Percentiles rank a stretch among this genome's conserved stretches.
phyloP scores from a whole-genome alignment of 2,113 vertebrate species.

The Sebastes schlegelii region DNA sequence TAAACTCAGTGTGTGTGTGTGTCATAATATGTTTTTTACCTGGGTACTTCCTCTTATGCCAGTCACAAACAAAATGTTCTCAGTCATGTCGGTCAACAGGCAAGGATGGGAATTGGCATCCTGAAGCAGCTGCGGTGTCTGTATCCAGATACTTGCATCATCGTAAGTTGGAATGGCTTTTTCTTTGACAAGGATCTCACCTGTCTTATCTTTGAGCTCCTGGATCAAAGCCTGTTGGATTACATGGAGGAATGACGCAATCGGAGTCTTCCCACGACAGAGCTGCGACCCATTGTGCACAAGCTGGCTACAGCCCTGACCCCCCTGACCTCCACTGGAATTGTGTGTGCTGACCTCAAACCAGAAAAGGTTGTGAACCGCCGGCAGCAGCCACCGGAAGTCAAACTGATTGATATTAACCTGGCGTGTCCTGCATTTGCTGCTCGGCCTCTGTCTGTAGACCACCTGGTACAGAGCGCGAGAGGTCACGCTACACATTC shows the following conservation, averaged over 20 bases:
- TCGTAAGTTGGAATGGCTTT: neutral
- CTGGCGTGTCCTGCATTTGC: neutral
- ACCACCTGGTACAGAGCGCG: slow-evolving; percentile 15
- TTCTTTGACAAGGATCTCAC: neutral
- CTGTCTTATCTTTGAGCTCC: neutral
- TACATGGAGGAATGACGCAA: no score
- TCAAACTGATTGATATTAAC: slow-evolving; percentile 10
- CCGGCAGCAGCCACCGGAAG: neutral
- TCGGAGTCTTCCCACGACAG: neutral
- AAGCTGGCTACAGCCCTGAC: neutral
- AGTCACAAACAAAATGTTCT: slow-evolving; percentile 5
- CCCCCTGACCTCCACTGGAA: neutral
- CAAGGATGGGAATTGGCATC: neutral
- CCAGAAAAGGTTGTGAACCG: neutral
- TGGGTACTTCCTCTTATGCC: slow-evolving; percentile 1
- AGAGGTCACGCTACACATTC: slow-evolving; percentile 2
- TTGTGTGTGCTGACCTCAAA: neutral
- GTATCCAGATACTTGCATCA: neutral
- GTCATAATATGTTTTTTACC: neutral
- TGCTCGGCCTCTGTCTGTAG: neutral
- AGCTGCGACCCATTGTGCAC: neutral
- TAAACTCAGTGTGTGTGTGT: neutral
- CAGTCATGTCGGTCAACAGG: neutral
- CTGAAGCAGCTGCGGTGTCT: neutral
- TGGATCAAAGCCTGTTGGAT: no score